Evolutionary conservation across 2,113 vertebrate species (phyloP), one percentile per base, ranked within the genome.

Genomic region (Ariopsis seemanni): DNA sequence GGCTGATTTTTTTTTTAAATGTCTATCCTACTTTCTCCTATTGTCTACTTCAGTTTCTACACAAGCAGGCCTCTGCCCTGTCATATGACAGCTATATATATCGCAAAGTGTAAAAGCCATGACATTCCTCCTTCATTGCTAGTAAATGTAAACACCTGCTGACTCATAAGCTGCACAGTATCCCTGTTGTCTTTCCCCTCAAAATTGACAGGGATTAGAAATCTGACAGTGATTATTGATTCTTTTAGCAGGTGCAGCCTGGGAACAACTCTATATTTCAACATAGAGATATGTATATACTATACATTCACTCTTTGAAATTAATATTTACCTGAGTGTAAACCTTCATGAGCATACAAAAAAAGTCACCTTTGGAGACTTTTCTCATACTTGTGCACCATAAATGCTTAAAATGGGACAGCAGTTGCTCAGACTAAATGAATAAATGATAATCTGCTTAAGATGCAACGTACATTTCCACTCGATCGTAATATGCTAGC

Each of bases 381-480:
- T 69, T 69, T 69, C 48, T 11, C 25, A 18, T 17, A 65, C 42
- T 22, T 63, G 2, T 53, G 72, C 27, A 30, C 72, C 48, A 57
- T 55, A 20, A 55, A 67, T 34, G 62, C 63, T 81, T 55, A 18
- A 60, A 65, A 65, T 17, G 18, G 42, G 11, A 80, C 60, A 67
- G 53, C 69, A 63, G 42, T 75, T n/a, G 42, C n/a, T 82, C 80
- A 52, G 12, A 12, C 25, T 60, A 18, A 34, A 87, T 74, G 62
- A 80, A 86, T 86, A 58, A 87, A 60, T 82, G 34, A 74, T 74
- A 30, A 75, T 74, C 34, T 62, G 58, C 30, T 57, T 9, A 82
- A 71, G 55, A 75, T 71, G 80, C 55, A 87, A 53, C 2, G 50
- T 15, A 63, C 58, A 63, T 72, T 75, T 60, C 50, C 10, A 58